Conservation (phyloP, 2,888 invertebrate species). For the Drosophila melanosoma region DNA sequence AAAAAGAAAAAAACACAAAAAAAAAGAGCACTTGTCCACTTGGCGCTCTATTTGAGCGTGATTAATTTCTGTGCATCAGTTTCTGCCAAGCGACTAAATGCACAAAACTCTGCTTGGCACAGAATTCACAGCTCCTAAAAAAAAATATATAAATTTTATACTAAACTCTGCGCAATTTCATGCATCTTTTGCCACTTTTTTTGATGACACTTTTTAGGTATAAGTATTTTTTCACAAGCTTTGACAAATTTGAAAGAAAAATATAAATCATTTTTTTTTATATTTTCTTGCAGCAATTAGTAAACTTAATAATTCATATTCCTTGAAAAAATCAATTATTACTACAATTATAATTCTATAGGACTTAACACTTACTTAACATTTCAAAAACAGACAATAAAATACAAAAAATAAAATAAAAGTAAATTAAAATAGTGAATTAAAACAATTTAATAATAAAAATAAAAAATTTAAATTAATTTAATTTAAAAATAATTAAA, state of each 20-base stretch:
- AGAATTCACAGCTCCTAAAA: constrained; percentile 37
- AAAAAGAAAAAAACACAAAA: constrained; percentile 16
- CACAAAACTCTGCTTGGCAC: constrained; percentile 67
- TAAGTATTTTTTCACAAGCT: background rate
- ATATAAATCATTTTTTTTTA: too few species aligned
- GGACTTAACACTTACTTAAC: too few species aligned
- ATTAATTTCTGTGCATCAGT: constrained; percentile 74
- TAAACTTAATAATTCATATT: too few species aligned
- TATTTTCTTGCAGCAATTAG: too few species aligned
- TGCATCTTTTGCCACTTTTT: constrained; percentile 6
- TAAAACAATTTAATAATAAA: background rate
- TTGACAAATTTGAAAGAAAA: too few species aligned
- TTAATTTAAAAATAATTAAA: background rate
- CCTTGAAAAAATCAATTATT: too few species aligned
- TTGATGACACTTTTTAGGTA: constrained; percentile 12
- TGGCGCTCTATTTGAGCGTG: constrained; percentile 76
- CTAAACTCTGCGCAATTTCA: constrained; percentile 57
- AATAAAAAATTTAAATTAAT: background rate
- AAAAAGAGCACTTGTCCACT: constrained; percentile 33
- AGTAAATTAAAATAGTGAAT: background rate
- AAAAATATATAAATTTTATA: constrained; percentile 20
- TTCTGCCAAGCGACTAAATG: constrained; percentile 58
- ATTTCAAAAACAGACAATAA: too few species aligned
- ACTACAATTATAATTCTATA: too few species aligned
- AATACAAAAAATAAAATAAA: background rate